Base-by-base conservation (phyloP, 2,113 vertebrate species). In the Gobio gobio region DNA sequence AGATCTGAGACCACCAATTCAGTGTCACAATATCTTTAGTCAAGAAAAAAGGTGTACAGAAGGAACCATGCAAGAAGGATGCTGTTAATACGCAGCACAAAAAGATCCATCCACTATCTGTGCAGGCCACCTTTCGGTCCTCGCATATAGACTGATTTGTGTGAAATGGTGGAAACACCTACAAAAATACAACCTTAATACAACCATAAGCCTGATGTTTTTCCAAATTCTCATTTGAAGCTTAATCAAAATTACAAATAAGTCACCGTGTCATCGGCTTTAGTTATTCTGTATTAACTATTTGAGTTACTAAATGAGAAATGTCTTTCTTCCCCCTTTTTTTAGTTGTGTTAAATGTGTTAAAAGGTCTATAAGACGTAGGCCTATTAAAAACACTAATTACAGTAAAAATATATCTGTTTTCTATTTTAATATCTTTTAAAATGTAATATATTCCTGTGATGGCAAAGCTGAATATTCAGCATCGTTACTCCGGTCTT, bases 1-100 rank as follows among this genome's bases (percentile, higher is more conserved):
- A 84, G 86, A 86, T 84, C 82, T 78, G 76, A 63, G 73, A 73
- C 22, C 54, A 78, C 78, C 82, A 81, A 81, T 83, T 77, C 86
- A 90, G 70, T 20, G 5, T 10, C 81, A 80, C 64, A 64, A 40
- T 40, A 63, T 76, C 72, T 84, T 83, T 54, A 76, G 73, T 59
- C 43, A 40, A 85, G 56, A 12, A 49, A 84, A 75, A 70, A 81
- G 40, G 7, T 18, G 18, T 36, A 78, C 26, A 33, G 83, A 47
- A 68, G 45, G 47, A 76, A 58, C 45, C 24, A 49, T 81, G 5
- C 33, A 81, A 47, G 36, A 8, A 66, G 43, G 72, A 56, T 58
- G 51, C 54, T 36, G 20, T 18, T 58, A 14, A 66, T 36, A 16
- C 29, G 16, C 13, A n/a, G 54, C 20, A 22, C 5, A 64, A 45